Evolutionary conservation across 1,140 invertebrate species (phyloP).

Genomic region (Nephila pilipes): DNA sequence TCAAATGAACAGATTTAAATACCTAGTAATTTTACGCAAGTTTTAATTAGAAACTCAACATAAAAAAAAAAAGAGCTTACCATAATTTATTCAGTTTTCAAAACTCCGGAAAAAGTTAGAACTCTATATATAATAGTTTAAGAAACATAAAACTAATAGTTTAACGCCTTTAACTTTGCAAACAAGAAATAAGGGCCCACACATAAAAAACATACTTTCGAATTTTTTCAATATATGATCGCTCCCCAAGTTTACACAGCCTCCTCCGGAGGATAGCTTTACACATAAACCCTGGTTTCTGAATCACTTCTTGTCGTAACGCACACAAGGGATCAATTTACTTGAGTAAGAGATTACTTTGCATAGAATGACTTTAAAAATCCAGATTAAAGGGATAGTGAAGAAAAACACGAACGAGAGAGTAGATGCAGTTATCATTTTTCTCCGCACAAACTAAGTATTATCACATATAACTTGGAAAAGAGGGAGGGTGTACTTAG

Average conservation of each 20-base stretch:
- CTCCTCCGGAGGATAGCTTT: background rate
- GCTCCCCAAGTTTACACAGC: background rate
- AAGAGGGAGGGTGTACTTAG: background rate
- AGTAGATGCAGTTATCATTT: slow-evolving; percentile 48
- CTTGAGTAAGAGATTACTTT: slow-evolving; percentile 45
- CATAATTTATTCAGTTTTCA: too few relatives aligned
- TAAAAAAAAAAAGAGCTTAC: too few relatives aligned
- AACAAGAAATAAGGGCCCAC: background rate
- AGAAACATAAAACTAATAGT: too few relatives aligned
- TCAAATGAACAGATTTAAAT: too few relatives aligned
- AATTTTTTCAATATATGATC: background rate
- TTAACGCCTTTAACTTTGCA: too few relatives aligned
- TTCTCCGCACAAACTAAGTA: background rate
- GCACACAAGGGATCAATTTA: slow-evolving; percentile 29
- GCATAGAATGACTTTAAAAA: slow-evolving; percentile 47
- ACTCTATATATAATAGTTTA: too few relatives aligned
- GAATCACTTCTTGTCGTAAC: slow-evolving; percentile 17
- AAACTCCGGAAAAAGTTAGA: too few relatives aligned
- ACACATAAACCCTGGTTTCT: slow-evolving; percentile 16
- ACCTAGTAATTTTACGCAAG: too few relatives aligned
- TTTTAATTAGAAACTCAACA: too few relatives aligned
- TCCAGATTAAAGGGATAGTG: background rate
- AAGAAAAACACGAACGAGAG: background rate
- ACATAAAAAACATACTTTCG: background rate
- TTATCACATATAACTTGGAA: slow-evolving; percentile 11